Percentiles rank a stretch among this genome's conserved stretches.
These are phyloP conservation scores for Scarus forsteni DNA, from an alignment of 2,797 vertebrate genomes.

Conservation along the genomic window DNA sequence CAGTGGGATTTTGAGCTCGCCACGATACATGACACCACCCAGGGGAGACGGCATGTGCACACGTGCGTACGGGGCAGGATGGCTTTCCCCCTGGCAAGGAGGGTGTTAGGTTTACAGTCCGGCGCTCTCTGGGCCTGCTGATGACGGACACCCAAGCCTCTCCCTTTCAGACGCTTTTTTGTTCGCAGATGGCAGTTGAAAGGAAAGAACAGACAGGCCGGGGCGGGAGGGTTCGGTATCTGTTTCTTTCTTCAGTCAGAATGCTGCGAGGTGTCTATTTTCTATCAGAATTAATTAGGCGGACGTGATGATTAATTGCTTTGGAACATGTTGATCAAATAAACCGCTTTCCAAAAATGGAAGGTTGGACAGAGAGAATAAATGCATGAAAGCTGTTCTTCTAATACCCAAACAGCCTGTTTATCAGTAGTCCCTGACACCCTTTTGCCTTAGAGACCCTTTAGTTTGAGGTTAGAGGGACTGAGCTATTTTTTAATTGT, in stretches of 20 bases:
- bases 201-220: slow-evolving; percentile 57
- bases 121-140: slow-evolving; percentile 30
- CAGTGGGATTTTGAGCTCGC: slow-evolving; percentile 31
- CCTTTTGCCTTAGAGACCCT: no score
- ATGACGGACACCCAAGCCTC: slow-evolving; percentile 60
- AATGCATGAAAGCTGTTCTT: slow-evolving; percentile 4
- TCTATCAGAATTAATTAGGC: slow-evolving; percentile 63
- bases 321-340: slow-evolving; percentile 59
- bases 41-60: slow-evolving; percentile 44
- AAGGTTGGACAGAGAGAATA: slow-evolving; percentile 19
- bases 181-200: slow-evolving; percentile 59
- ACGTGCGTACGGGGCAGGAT: slow-evolving; percentile 39
- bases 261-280: slow-evolving; percentile 57
- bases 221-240: slow-evolving; percentile 27
- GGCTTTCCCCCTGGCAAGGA: slow-evolving; percentile 58
- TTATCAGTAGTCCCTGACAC: no score
- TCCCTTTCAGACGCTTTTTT: slow-evolving; percentile 63
- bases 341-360: slow-evolving; percentile 45
- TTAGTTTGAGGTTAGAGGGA: no score
- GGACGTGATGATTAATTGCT: slow-evolving; percentile 37
- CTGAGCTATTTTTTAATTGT: no score
- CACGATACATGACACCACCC: slow-evolving; percentile 63
- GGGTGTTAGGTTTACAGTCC: slow-evolving; percentile 67
- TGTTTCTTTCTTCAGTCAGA: slow-evolving; percentile 41
- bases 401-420: slow-evolving; percentile 3